phyloP scores from a whole-genome alignment of 2,797 vertebrate genomes.

The Rhinella marina region DNA sequence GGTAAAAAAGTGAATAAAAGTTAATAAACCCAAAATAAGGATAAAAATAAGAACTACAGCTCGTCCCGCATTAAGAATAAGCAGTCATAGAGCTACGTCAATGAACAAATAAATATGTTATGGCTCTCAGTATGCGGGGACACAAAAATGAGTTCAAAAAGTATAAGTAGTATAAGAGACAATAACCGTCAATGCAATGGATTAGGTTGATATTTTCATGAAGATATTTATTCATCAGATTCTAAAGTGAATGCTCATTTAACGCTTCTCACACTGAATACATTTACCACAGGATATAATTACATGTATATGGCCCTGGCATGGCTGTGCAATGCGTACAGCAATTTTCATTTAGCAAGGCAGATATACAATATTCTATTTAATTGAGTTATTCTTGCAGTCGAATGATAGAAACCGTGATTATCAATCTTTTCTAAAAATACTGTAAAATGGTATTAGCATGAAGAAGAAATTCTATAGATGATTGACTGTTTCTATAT shows the following conservation, averaged over 20 bases:
- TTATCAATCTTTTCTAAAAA: conserved; percentile 45
- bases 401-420: conserved; percentile 4
- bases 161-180: neutral
- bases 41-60: too few species aligned
- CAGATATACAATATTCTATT: conserved; percentile 24
- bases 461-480: neutral
- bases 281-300: neutral
- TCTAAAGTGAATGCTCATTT: neutral
- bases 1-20: too few species aligned
- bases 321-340: neutral
- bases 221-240: neutral
- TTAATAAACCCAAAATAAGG: too few species aligned
- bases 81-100: too few species aligned
- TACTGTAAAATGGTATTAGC: conserved; percentile 4
- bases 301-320: neutral
- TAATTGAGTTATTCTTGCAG: conserved; percentile 17
- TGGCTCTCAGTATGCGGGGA: too few species aligned
- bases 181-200: neutral
- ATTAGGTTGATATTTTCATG: neutral
- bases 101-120: too few species aligned
- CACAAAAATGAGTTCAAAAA: neutral
- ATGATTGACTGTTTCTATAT: conserved; percentile 38
- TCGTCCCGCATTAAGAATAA: too few species aligned
- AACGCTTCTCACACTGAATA: neutral
- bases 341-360: neutral